These are phyloP conservation scores for Columba janthina DNA, from an alignment of 2,113 vertebrate genomes.

Conservation along the genomic window DNA sequence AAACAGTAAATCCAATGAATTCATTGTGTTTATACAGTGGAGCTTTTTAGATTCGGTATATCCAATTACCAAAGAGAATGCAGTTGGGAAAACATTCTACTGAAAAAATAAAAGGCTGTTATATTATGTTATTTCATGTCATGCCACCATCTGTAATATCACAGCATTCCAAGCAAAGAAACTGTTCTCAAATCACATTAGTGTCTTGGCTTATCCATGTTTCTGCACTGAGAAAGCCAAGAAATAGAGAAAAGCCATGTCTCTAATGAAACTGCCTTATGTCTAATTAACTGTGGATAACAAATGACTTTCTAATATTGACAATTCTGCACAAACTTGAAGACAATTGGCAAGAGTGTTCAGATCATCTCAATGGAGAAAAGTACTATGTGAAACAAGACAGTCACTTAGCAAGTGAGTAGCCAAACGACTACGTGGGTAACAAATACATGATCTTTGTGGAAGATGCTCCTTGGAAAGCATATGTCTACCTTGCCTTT, in stretches of 20 bases:
- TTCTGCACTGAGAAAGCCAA: background rate
- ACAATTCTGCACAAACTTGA: background rate
- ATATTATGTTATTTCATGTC: constrained; percentile 9
- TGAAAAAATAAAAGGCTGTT: background rate
- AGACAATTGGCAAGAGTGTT: background rate
- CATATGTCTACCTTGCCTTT: background rate
- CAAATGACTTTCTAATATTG: constrained; percentile 27
- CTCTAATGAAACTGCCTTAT: constrained; percentile 7
- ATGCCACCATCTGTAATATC: constrained; percentile 29
- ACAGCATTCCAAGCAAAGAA: background rate
- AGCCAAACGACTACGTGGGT: background rate
- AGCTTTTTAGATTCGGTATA: background rate
- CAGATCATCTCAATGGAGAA: background rate
- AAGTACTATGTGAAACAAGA: background rate
- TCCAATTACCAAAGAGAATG: constrained; percentile 12
- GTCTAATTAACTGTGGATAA: constrained; percentile 28
- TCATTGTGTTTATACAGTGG: background rate
- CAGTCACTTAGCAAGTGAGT: background rate
- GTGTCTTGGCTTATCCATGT: background rate
- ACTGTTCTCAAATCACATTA: background rate
- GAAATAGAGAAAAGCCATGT: background rate
- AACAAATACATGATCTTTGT: background rate
- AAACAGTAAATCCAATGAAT: constrained; percentile 13
- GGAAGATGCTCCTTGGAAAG: background rate
- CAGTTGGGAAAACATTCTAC: background rate